phyloP scores from a whole-genome alignment of 2,888 invertebrate genomes.

The Dasysyrphus tricinctus region DNA sequence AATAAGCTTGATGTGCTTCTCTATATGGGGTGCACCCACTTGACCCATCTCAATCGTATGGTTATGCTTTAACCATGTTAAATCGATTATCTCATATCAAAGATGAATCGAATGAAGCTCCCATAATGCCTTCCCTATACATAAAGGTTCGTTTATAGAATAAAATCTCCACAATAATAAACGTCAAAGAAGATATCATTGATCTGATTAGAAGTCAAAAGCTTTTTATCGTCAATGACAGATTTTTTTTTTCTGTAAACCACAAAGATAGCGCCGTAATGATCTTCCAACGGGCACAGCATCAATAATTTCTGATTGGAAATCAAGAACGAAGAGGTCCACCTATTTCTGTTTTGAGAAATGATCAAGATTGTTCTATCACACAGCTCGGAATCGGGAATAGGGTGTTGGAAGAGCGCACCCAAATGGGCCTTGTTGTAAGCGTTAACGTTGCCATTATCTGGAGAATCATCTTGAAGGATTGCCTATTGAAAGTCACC shows the following conservation, averaged over 20 bases:
- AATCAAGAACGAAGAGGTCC: conserved; percentile 12
- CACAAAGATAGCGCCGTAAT: conserved; percentile 67
- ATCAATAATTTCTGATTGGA: conserved; percentile 31
- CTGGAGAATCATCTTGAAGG: conserved; percentile 70
- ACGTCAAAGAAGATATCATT: conserved; percentile 68
- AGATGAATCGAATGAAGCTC: conserved; percentile 55
- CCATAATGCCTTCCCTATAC: conserved; percentile 29
- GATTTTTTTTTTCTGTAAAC: conserved; percentile 30
- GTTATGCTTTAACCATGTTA: conserved; percentile 16
- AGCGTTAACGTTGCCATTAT: conserved; percentile 67
- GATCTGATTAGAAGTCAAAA: conserved; percentile 69
- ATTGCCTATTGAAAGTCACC: conserved; percentile 73
- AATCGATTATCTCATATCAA: conserved; percentile 36
- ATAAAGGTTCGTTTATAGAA: neutral
- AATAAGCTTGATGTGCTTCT: conserved; percentile 26
- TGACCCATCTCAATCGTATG: conserved; percentile 43
- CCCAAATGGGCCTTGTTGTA: conserved; percentile 58
- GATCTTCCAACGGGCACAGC: conserved; percentile 23
- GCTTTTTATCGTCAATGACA: conserved; percentile 59
- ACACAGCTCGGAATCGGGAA: conserved; percentile 49
- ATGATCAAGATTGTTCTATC: conserved; percentile 64
- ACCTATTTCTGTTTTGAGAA: conserved; percentile 54
- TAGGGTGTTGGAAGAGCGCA: conserved; percentile 69
- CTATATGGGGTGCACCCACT: conserved; percentile 21
- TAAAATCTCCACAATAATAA: conserved; percentile 38